Percentiles rank a stretch among this genome's conserved stretches.
Evolutionary conservation across 1,140 invertebrate genomes (phyloP).

Genomic region (Caenorhabditis brenneri): DNA sequence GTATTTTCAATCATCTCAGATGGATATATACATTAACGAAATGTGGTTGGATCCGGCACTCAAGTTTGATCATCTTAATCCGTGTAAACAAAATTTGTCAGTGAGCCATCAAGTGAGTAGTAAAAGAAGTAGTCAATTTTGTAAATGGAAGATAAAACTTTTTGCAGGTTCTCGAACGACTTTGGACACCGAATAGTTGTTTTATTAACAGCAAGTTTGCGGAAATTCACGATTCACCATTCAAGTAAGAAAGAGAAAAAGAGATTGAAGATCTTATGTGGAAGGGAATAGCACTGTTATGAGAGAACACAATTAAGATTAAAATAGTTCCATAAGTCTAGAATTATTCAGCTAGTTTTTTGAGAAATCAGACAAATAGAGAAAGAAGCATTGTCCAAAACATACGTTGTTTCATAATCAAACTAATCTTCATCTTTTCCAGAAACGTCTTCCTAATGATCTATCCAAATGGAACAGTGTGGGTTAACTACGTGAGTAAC

Average conservation of each 20-base stretch:
- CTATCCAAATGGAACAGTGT: constrained; percentile 69
- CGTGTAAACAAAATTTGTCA: constrained; percentile 70
- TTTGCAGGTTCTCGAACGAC: constrained; percentile 65
- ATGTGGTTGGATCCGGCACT: constrained; percentile 66
- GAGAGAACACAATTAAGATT: too few species aligned
- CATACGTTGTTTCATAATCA: neutral
- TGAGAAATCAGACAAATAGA: too few species aligned
- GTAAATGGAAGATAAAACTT: neutral
- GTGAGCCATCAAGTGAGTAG: constrained; percentile 55
- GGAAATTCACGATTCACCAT: constrained; percentile 69
- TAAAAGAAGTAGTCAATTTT: neutral
- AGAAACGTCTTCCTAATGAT: constrained; percentile 70
- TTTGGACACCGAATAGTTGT: constrained; percentile 70
- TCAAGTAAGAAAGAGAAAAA: constrained; percentile 57
- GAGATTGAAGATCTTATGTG: neutral
- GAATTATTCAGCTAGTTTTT: too few species aligned
- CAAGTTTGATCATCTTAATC: constrained; percentile 67
- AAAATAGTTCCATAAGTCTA: too few species aligned
- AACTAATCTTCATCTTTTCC: too few species aligned
- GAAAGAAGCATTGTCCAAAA: too few species aligned
- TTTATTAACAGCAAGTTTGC: constrained; percentile 69
- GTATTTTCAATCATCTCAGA: constrained; percentile 55
- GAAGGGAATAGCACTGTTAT: neutral
- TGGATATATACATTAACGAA: constrained; percentile 71
- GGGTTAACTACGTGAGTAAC: constrained; percentile 67